Conservation (phyloP, 1,140 invertebrate species). For the Saccostrea glomerata region DNA sequence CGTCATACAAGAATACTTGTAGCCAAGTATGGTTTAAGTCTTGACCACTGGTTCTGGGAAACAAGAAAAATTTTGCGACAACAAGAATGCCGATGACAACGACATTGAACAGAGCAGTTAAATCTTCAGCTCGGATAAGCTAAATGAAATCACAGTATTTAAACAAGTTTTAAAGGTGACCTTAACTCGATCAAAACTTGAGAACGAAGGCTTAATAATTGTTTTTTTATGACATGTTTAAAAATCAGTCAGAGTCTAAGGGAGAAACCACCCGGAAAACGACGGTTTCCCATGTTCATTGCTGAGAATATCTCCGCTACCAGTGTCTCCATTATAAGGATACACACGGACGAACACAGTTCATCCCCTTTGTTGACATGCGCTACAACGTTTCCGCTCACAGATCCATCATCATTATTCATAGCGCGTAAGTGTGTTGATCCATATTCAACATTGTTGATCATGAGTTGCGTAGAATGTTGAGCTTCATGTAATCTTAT, state of each 20-base stretch:
- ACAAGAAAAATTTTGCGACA: no score
- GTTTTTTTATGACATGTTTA: no score
- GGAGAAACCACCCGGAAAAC: slow-evolving; percentile 7
- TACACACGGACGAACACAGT: slow-evolving; percentile 33
- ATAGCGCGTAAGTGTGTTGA: background rate
- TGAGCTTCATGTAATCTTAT: background rate
- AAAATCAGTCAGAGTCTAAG: background rate
- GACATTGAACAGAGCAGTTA: no score
- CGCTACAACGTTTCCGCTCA: slow-evolving; percentile 16
- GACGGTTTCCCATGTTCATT: background rate
- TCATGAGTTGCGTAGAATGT: slow-evolving; percentile 25
- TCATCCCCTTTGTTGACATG: slow-evolving; percentile 38
- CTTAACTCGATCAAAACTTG: no score
- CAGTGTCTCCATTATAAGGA: background rate
- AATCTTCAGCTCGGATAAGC: no score
- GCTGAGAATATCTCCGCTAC: background rate
- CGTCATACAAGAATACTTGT: no score
- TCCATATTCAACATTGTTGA: slow-evolving; percentile 15
- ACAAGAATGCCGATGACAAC: no score
- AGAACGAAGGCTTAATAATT: no score
- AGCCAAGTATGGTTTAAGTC: no score
- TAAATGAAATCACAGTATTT: no score
- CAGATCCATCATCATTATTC: slow-evolving; percentile 9
- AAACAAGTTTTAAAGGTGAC: no score
- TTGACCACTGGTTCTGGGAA: no score